phyloP scores from a whole-genome alignment of 2,888 invertebrate species.

The Plagiodera versicolora region DNA sequence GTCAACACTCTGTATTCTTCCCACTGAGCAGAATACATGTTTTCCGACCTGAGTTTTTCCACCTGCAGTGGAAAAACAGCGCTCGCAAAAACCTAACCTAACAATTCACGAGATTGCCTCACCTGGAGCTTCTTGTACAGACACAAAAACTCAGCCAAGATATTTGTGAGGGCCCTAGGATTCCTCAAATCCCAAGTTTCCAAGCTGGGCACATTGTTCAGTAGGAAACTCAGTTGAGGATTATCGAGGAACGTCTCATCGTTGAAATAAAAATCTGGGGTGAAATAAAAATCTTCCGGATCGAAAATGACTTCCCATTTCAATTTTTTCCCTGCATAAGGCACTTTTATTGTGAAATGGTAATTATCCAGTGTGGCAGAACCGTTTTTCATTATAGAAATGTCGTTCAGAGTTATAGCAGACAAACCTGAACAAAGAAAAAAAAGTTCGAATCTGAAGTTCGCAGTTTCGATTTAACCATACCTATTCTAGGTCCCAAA shows the following conservation, averaged over 20 bases:
- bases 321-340: conserved; percentile 68
- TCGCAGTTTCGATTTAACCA: too few species aligned
- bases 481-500: conserved; percentile 38
- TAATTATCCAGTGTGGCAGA: conserved; percentile 26
- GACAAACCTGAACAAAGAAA: conserved; percentile 35
- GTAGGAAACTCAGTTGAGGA: conserved; percentile 60
- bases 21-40: conserved; percentile 59
- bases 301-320: conserved; percentile 75
- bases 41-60: conserved; percentile 53
- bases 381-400: conserved; percentile 18
- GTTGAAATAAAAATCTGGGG: conserved; percentile 77
- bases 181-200: conserved; percentile 67
- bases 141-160: conserved; percentile 64
- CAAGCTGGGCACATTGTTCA: conserved; percentile 61
- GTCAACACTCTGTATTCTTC: conserved; percentile 67
- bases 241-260: conserved; percentile 67
- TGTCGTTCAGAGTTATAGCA: conserved; percentile 28
- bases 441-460: neutral
- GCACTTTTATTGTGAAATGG: conserved; percentile 65
- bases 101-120: neutral
- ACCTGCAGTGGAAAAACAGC: conserved; percentile 28
- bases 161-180: conserved; percentile 61
- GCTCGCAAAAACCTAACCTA: neutral
- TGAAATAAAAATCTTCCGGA: conserved; percentile 55
- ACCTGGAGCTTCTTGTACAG: conserved; percentile 70